Evolutionary conservation across 2,113 vertebrate species (phyloP), one percentile per base, ranked within the genome.

Genomic region (Coracopsis vasa): DNA sequence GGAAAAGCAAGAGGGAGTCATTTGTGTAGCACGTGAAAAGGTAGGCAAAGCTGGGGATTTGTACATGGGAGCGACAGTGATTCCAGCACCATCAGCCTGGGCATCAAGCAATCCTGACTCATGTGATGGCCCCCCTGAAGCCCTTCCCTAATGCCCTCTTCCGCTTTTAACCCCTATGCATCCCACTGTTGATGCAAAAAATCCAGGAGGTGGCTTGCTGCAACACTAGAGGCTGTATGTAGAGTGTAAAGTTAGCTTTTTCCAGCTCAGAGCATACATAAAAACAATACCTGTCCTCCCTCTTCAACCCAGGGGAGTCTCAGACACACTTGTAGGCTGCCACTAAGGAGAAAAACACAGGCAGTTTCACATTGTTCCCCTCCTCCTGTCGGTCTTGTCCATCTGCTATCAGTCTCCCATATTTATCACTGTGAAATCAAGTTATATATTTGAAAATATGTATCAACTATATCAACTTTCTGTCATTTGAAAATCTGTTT

Each of bases 401-500:
- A 64, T 24, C 27, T 33, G 18, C 50, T 82, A 16, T 41, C 65
- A 61, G 11, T 42, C 56, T 74, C 35, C 29, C 8, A 13, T 67
- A 66, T 73, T 67, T 54, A 66, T 37, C 80, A 71, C 37, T 12
- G 29, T 29, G 35, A 94, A 96, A 80, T 77, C 75, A 88, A 92
- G 66, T 62, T 71, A 39, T 13, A 45, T 56, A 54, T 64, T 41
- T 86, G 69, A 90, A 92, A 80, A 80, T 35, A 78, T 31, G 4
- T 28, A 86, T 84, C 72, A 74, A 13, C 42, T 17, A 5, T 29
- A 86, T 90, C 65, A 78, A 10, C 47, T 25, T 6, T 37, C 64
- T 88, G 88, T 64, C 85, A 77, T 78, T 74, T 90, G 39, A 88
- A 95, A 92, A 94, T 74, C 71, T 67, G 18, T 80, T 80, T 54